phyloP scores from a whole-genome alignment of 2,888 invertebrate species.

The Heliconius ismenius region DNA sequence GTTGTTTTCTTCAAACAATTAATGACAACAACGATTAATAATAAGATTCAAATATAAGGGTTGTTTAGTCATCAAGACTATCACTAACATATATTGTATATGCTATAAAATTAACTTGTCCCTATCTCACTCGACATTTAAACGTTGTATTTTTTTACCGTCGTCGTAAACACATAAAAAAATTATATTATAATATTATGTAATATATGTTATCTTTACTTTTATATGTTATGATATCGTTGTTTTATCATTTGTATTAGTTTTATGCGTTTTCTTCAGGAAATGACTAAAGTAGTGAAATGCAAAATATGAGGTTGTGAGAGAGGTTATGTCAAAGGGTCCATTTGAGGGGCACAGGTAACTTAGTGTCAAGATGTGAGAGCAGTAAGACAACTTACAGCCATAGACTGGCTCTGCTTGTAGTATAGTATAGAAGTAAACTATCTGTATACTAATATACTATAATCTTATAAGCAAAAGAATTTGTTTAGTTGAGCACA shows the following conservation, averaged over 20 bases:
- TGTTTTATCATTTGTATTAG: not conserved
- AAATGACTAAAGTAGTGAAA: not conserved
- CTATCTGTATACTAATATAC: too few species aligned
- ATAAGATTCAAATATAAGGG: not conserved
- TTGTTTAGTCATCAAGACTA: not conserved
- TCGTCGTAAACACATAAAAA: not conserved
- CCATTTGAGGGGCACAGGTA: too few species aligned
- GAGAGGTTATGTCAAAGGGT: too few species aligned
- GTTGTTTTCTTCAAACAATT: not conserved
- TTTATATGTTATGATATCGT: not conserved
- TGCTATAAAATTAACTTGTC: not conserved
- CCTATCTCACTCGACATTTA: not conserved
- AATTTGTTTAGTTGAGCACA: not conserved
- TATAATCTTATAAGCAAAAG: too few species aligned
- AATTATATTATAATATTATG: constrained; percentile 2
- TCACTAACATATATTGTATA: not conserved
- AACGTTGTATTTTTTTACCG: not conserved
- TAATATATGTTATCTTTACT: not conserved
- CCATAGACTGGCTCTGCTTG: too few species aligned
- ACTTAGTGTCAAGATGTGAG: not conserved
- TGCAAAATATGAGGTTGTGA: not conserved
- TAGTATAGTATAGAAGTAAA: too few species aligned
- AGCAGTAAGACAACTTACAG: not conserved
- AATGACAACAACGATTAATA: not conserved
- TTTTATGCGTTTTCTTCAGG: not conserved